Conservation (phyloP, 2,113 vertebrate genomes). For the Plecotus auritus region DNA sequence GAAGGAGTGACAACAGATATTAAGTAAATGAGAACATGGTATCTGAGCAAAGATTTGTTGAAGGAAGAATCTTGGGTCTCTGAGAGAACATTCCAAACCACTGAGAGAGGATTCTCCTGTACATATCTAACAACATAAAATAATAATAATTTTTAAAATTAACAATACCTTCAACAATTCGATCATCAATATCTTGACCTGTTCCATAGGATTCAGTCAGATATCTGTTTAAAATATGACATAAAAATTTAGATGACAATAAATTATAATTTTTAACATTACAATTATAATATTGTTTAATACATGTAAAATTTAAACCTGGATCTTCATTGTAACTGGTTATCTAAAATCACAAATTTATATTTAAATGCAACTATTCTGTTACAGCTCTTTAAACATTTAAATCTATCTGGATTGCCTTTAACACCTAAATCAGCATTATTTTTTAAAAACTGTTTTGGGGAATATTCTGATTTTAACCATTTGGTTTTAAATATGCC, state of each 20-base stretch:
- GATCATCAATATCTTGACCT: constrained; percentile 97
- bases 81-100: not conserved
- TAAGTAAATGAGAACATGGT: not conserved
- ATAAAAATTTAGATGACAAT: constrained; percentile 29
- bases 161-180: constrained; percentile 95
- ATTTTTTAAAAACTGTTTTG: not conserved
- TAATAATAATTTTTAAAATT: constrained; percentile 20
- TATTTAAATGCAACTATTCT: constrained; percentile 2
- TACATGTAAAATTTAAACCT: constrained; percentile 28
- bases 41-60: not conserved
- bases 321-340: not conserved
- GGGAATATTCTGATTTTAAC: not conserved
- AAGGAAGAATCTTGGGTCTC: not conserved
- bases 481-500: not conserved
- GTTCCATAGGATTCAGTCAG: constrained; percentile 95
- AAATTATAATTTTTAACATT: not conserved
- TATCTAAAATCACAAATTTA: not conserved
- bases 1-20: not conserved
- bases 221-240: constrained; percentile 83
- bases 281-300: constrained; percentile 10
- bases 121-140: constrained; percentile 9
- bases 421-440: not conserved
- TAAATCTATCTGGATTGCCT: constrained; percentile 8
- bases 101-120: not conserved
- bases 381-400: not conserved